These are phyloP conservation scores for Ardeotis arabs DNA, from an alignment of 2,113 vertebrate species.

Conservation along the genomic window DNA sequence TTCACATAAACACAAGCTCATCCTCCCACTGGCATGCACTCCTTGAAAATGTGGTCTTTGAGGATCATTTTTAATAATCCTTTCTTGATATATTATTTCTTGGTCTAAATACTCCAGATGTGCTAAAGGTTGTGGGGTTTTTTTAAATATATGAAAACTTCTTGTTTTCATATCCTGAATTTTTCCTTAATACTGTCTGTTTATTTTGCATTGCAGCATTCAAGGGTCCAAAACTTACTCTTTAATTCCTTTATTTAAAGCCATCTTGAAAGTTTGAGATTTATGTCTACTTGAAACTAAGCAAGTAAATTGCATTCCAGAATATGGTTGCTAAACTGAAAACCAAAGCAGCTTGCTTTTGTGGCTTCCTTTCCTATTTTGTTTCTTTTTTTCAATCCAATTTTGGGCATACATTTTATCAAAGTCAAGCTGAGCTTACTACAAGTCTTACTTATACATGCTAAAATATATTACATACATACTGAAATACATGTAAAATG, in stretches of 20 bases:
- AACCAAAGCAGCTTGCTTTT: neutral
- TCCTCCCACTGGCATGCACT: neutral
- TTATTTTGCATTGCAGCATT: neutral
- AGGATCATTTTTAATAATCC: neutral
- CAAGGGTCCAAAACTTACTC: neutral
- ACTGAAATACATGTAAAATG: neutral
- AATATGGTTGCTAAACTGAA: neutral
- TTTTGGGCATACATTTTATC: conserved; percentile 39
- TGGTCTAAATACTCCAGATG: neutral
- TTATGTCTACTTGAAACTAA: neutral
- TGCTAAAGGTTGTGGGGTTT: neutral
- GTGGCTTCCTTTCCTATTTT: neutral
- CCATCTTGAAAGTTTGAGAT: neutral
- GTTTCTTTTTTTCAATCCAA: neutral
- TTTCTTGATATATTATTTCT: neutral
- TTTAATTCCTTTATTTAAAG: neutral
- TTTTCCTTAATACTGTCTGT: neutral
- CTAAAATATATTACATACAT: neutral
- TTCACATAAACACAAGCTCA: neutral
- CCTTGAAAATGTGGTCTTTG: neutral
- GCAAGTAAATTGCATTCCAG: neutral
- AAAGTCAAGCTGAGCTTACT: neutral
- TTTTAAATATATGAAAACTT: neutral
- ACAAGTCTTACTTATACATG: neutral
- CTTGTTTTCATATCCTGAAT: neutral